phyloP scores from a whole-genome alignment of 2,888 invertebrate genomes.

The Teleiodes luculella region DNA sequence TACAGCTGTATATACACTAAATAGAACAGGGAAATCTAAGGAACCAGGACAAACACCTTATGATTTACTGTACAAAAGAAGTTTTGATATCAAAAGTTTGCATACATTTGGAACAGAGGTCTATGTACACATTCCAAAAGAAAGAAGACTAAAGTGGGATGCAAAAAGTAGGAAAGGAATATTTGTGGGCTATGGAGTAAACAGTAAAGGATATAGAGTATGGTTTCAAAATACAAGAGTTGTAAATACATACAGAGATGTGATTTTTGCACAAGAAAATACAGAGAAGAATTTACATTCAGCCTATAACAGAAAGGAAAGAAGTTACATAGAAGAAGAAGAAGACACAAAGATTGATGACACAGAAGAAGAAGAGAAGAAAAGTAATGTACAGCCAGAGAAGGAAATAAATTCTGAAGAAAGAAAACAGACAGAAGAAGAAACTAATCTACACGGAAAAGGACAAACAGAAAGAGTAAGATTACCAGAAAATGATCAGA shows the following conservation, averaged over 20 bases:
- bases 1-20: conserved; percentile 2
- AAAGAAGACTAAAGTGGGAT: conserved; percentile 18
- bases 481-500: too few relatives aligned
- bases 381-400: too few relatives aligned
- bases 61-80: conserved; percentile 18
- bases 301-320: too few relatives aligned
- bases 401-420: too few relatives aligned
- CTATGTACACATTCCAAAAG: conserved; percentile 19
- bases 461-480: too few relatives aligned
- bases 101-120: conserved; percentile 20
- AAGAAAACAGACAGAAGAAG: too few relatives aligned
- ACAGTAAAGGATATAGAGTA: conserved; percentile 21
- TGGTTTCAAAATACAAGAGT: conserved; percentile 17
- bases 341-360: too few relatives aligned
- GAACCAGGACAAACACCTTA: not conserved
- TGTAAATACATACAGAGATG: conserved; percentile 22
- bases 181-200: conserved; percentile 25
- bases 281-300: conserved; percentile 9
- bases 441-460: too few relatives aligned
- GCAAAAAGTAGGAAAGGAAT: conserved; percentile 17
- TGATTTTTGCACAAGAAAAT: conserved; percentile 13
- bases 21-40: conserved; percentile 4
- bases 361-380: too few relatives aligned
- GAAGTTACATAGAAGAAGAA: too few relatives aligned
- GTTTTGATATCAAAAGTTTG: conserved; percentile 15